Percentiles rank a stretch among this genome's conserved stretches.
These are phyloP conservation scores for Calycopis cecrops DNA, from an alignment of 1,140 invertebrate species.

Conservation along the genomic window DNA sequence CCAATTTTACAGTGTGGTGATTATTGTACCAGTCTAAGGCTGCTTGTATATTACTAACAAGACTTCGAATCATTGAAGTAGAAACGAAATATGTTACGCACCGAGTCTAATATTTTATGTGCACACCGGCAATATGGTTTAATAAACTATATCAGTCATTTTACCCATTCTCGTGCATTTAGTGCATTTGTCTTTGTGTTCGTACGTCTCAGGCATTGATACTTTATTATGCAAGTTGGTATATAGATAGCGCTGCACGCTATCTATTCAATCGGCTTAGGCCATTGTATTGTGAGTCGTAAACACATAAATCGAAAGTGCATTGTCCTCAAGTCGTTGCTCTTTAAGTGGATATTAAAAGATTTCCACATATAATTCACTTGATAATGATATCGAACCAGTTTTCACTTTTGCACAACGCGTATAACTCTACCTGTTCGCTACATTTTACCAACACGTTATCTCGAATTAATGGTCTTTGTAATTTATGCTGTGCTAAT, in stretches of 20 bases:
- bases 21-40: no score
- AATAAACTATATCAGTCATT: no score
- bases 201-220: background rate
- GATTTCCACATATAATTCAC: slow-evolving; percentile 13
- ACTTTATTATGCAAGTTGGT: slow-evolving; percentile 13
- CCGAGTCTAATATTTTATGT: no score
- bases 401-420: slow-evolving; percentile 8
- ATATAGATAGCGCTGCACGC: slow-evolving; percentile 13
- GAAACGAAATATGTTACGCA: no score
- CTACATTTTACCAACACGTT: background rate
- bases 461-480: background rate
- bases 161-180: no score
- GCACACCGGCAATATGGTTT: no score
- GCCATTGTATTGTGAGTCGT: slow-evolving; percentile 42
- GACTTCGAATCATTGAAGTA: no score
- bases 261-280: slow-evolving; percentile 13
- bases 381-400: slow-evolving; percentile 9
- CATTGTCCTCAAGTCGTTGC: slow-evolving; percentile 37
- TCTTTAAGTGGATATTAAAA: slow-evolving; percentile 9
- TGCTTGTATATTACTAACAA: no score
- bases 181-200: background rate
- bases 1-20: no score
- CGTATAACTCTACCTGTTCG: background rate
- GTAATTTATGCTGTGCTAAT: background rate
- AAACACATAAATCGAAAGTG: slow-evolving; percentile 42